Conservation (phyloP, 2,797 vertebrate genomes). For the Lindbergichthys nudifrons region DNA sequence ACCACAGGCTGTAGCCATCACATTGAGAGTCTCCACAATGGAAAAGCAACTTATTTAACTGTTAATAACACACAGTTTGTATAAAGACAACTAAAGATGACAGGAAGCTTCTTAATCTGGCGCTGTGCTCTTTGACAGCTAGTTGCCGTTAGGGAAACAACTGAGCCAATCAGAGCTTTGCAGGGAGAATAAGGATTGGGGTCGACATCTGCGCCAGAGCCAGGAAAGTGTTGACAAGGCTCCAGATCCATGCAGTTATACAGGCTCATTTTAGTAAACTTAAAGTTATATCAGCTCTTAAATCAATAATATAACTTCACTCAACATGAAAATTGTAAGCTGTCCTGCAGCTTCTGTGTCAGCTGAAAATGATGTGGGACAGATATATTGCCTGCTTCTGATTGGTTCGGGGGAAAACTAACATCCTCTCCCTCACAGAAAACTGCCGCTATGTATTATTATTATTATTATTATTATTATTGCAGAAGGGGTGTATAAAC, state of each 20-base stretch:
- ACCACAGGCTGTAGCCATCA: not conserved
- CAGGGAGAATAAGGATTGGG: not conserved
- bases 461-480: not conserved
- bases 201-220: not conserved
- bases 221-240: not conserved
- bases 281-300: constrained; percentile 1
- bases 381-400: not conserved
- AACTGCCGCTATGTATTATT: not conserved
- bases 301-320: not conserved
- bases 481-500: not conserved
- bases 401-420: not conserved
- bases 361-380: not conserved
- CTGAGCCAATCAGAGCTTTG: not conserved
- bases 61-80: not conserved
- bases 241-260: not conserved
- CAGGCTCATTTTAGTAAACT: not conserved
- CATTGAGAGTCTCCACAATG: not conserved
- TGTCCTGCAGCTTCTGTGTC: not conserved
- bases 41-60: not conserved
- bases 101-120: not conserved
- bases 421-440: not conserved
- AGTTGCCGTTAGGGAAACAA: not conserved
- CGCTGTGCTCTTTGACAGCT: not conserved
- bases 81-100: constrained; percentile 3
- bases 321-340: not conserved